These are phyloP conservation scores for Equus przewalskii DNA, from an alignment of 2,113 vertebrate genomes.

Conservation along the genomic window DNA sequence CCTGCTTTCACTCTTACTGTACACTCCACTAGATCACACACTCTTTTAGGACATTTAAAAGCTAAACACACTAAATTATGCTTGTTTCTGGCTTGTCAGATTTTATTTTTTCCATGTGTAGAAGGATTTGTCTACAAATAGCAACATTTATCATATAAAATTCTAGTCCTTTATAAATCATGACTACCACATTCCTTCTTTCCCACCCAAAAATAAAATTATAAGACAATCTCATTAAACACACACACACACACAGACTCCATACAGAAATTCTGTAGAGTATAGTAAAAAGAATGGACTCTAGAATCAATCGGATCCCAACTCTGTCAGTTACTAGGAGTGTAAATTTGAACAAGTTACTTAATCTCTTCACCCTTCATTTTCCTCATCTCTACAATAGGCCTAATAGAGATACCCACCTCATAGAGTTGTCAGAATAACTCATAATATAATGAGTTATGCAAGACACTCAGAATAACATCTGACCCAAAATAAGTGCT, in stretches of 20 bases:
- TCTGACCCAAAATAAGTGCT: conserved; percentile 20
- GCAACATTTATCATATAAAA: conserved; percentile 46
- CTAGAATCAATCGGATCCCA: not conserved
- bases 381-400: conserved; percentile 43
- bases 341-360: conserved; percentile 38
- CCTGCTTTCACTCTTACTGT: conserved; percentile 18
- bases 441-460: conserved; percentile 32
- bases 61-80: not conserved
- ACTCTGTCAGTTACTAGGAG: not conserved
- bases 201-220: conserved; percentile 50
- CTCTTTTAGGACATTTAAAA: conserved; percentile 19
- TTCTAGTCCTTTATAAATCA: not conserved
- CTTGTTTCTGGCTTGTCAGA: not conserved
- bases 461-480: conserved; percentile 32
- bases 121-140: conserved; percentile 18
- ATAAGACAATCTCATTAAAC: conserved; percentile 49
- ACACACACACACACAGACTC: not conserved
- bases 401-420: conserved; percentile 29
- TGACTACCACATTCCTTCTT: not conserved
- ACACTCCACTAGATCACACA: not conserved
- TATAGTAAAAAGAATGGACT: not conserved
- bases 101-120: not conserved
- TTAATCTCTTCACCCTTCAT: conserved; percentile 34
- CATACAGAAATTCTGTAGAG: not conserved
- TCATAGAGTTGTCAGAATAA: conserved; percentile 12